Evolutionary conservation across 2,888 invertebrate genomes (phyloP), one percentile per base, ranked within the genome.

Genomic region (Galeruca laticollis): DNA sequence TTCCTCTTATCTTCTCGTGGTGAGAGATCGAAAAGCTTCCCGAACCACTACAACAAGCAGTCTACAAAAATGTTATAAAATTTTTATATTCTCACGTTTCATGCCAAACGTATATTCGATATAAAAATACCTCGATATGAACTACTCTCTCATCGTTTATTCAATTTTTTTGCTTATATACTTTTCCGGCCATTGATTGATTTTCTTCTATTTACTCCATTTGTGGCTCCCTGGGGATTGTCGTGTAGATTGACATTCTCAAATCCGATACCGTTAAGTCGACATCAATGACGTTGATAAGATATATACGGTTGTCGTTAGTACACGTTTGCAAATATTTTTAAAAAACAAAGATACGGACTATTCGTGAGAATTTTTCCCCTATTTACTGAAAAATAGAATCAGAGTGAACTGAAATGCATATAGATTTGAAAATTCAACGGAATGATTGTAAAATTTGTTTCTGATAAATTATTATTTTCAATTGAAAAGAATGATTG

Each of bases 101-200:
- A 37, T 21, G n/a, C 18, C 5, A 52, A 62, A 62, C 35, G 20
- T 35, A 52, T 21, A 62, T 52, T 18, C 62, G 40, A 33, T 21
- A 62, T 49, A 62, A 62, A 62, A 62, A 62, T 62, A 62, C 15
- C 52, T 62, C 62, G 37, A 52, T 52, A 52, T 13, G 54, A 61
- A 68, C 43, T 31, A 15, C 35, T 66, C 26, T 15, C 18, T 40
- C 54, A 31, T 67, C 43, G 43, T 43, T 59, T 61, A 68, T 68
- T 68, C 60, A 60, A 43, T 68, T 68, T 68, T n/a, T 61, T 56
- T 35, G 51, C 56, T 61, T 54, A 68, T 61, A 56, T 61, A 43
- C 60, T 68, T 61, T 57, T 62, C 37, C 52, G 52, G 21, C 18
- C 18, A 62, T 56, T 47, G 54, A 68, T 68, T 61, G 67, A 68